Evolutionary conservation across 1,140 invertebrate genomes (phyloP), one percentile per base, ranked within the genome.

Genomic region (Idris sp.): DNA sequence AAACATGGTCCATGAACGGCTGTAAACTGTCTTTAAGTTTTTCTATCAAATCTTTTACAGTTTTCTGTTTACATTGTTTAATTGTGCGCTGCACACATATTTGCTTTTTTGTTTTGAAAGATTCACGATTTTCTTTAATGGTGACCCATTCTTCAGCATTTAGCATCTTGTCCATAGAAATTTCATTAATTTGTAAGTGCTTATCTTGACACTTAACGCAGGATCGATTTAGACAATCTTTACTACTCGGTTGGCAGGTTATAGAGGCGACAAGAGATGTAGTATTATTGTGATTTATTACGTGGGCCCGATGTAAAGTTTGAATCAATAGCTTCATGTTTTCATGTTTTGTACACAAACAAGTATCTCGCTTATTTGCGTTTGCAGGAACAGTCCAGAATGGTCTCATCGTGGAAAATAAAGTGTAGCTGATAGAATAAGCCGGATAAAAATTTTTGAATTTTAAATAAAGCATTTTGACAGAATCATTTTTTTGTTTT

Each of bases 331-430:
- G 48, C 5, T 31, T 1, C 5, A 65, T 22, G 26, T 65, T 65
- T 16, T 65, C 40, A n/a, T 68, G 51, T 56, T 58, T 69, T n/a
- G 14, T 59, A 44, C 69, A 64, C 14, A 64, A 40, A 40, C 44
- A 64, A 4, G 69, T 73, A 44, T 43, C 35, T 26, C 58, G 58
- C 9, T 40, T n/a, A 72, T n/a, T 36, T 26, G 58, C 26, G 30
- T 40, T 38, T 38, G 9, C 10, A 30, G 58, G 25, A 14, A 72
- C 35, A 1, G 49, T 49, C 59, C 51, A 73, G 22, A 65, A 73
- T 36, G 69, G 59, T n/a, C 40, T 46, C 36, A 65, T 51, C 30
- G 15, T 13, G 10, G 10, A 18, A 44, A 62, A 72, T 5, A 43
- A 41, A 2, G 15, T 33, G 16, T 48, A 56, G 18, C 67, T 72